Percentiles rank a stretch among this genome's conserved stretches.
These are phyloP conservation scores for Amia ocellicauda DNA, from an alignment of 2,113 vertebrate genomes.

Conservation along the genomic window DNA sequence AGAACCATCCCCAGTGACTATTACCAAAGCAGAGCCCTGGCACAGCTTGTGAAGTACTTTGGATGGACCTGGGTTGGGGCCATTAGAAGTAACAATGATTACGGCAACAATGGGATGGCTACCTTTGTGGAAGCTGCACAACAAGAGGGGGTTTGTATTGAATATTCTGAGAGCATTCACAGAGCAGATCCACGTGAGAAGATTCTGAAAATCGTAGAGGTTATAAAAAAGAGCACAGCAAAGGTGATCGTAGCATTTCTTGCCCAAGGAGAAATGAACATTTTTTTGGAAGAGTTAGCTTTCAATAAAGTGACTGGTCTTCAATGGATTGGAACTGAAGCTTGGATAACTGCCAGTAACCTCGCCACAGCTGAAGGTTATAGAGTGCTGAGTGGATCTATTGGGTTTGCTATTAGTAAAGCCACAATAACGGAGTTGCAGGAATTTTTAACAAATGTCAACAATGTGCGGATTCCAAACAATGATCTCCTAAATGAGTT, in stretches of 20 bases:
- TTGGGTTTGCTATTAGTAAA: slow-evolving; percentile 60
- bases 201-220: slow-evolving; percentile 46
- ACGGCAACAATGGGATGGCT: too few species aligned
- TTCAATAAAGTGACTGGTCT: slow-evolving; percentile 56
- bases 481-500: slow-evolving; percentile 10
- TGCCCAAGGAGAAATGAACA: slow-evolving; percentile 57
- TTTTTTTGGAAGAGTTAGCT: slow-evolving; percentile 53
- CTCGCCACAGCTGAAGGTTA: slow-evolving; percentile 54
- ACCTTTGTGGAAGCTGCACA: not conserved
- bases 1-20: slow-evolving; percentile 21
- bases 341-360: slow-evolving; percentile 61
- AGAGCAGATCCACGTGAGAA: too few species aligned
- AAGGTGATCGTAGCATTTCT: slow-evolving; percentile 60
- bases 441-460: slow-evolving; percentile 50
- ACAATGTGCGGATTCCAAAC: slow-evolving; percentile 32
- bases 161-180: too few species aligned
- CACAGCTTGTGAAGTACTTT: too few species aligned
- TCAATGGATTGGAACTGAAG: slow-evolving; percentile 63
- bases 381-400: slow-evolving; percentile 49
- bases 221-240: slow-evolving; percentile 53
- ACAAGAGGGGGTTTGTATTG: too few species aligned
- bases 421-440: slow-evolving; percentile 51
- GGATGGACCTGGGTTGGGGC: too few species aligned
- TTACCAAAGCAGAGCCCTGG: slow-evolving; percentile 10
- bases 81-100: too few species aligned